Conservation (phyloP, 2,888 invertebrate genomes). For the Leptinotarsa peninsularis region DNA sequence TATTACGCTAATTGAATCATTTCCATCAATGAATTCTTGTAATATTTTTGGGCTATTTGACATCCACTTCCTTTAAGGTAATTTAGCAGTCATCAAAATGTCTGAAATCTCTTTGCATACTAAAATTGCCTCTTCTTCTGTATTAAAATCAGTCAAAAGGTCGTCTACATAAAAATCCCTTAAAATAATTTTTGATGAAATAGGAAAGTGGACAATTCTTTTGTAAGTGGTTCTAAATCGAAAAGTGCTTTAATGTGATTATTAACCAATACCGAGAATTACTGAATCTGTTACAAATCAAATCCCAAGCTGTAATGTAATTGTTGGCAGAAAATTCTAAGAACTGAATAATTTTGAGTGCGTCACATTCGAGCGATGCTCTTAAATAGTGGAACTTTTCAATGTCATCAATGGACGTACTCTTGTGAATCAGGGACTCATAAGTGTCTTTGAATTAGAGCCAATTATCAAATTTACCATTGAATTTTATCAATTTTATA, state of each 20-base stretch:
- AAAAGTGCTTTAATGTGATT: constrained; percentile 14
- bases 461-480: constrained; percentile 1
- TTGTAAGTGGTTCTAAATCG: constrained; percentile 6
- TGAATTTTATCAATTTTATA: background rate
- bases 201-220: background rate
- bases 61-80: too few relatives aligned
- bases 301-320: constrained; percentile 9
- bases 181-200: too few relatives aligned
- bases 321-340: background rate
- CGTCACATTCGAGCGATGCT: background rate
- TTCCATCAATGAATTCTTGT: too few relatives aligned
- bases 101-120: too few relatives aligned
- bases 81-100: too few relatives aligned
- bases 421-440: background rate
- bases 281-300: background rate
- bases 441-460: background rate
- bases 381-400: background rate
- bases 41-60: too few relatives aligned
- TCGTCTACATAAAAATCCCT: too few relatives aligned
- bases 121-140: too few relatives aligned
- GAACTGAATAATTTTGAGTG: background rate
- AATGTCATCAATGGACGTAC: too few relatives aligned
- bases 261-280: background rate
- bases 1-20: too few relatives aligned
- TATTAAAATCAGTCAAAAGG: too few relatives aligned